These are phyloP conservation scores for Montifringilla adamsi DNA, from an alignment of 2,113 vertebrate species.

Conservation along the genomic window DNA sequence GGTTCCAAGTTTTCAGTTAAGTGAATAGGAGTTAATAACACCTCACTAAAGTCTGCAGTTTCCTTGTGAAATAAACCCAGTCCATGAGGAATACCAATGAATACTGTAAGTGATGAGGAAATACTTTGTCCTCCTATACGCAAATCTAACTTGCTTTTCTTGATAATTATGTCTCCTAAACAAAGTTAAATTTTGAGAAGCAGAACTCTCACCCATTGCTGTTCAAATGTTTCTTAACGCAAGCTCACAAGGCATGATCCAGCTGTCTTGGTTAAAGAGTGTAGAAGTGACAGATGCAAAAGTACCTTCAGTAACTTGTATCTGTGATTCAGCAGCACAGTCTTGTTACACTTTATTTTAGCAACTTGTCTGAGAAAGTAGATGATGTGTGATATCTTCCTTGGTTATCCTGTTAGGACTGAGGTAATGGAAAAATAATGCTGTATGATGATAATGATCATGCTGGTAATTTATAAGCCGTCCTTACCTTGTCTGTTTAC, in stretches of 20 bases:
- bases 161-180: not conserved
- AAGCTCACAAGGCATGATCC: not conserved
- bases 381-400: not conserved
- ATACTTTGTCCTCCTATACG: not conserved
- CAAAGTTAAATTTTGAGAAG: not conserved
- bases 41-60: not conserved
- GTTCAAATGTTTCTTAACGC: not conserved
- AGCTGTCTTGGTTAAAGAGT: not conserved
- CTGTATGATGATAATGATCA: not conserved
- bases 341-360: not conserved
- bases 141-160: not conserved
- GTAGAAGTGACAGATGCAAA: not conserved
- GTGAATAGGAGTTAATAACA: not conserved
- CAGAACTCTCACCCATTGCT: not conserved
- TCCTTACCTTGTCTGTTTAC: not conserved
- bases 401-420: not conserved
- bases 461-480: not conserved
- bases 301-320: not conserved
- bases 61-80: not conserved
- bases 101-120: not conserved
- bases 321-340: not conserved
- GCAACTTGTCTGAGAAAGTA: not conserved
- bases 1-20: slow-evolving; percentile 26
- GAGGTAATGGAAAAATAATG: not conserved
- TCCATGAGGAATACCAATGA: not conserved